Percentiles rank a stretch among this genome's conserved stretches.
Conservation (phyloP, 2,797 vertebrate species). For the Allenopithecus nigroviridis region DNA sequence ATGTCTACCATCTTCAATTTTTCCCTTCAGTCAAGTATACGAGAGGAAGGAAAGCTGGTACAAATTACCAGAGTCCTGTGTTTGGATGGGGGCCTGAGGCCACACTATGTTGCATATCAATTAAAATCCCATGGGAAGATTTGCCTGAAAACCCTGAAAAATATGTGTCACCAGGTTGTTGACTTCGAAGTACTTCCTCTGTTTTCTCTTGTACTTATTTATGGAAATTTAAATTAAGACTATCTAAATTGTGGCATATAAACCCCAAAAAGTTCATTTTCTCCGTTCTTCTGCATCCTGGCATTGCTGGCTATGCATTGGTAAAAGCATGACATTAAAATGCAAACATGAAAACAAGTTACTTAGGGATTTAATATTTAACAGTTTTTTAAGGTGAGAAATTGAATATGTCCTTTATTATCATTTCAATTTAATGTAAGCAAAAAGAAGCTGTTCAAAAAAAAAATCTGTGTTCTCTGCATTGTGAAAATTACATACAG, state of each 20-base stretch:
- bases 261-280: slow-evolving; percentile 17
- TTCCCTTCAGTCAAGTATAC: background rate
- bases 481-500: background rate
- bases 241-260: background rate
- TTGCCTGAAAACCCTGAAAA: background rate
- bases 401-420: background rate
- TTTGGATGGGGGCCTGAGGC: background rate
- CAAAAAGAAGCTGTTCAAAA: background rate
- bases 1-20: background rate
- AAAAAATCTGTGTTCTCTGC: background rate
- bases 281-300: background rate
- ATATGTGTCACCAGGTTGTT: background rate
- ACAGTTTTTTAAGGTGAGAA: background rate
- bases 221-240: slow-evolving; percentile 15
- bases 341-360: background rate
- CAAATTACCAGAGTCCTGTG: background rate
- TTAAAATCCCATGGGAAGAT: background rate
- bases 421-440: background rate
- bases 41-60: background rate
- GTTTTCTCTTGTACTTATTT: slow-evolving; percentile 36
- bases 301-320: background rate
- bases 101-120: background rate
- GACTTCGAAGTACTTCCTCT: background rate
- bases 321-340: slow-evolving; percentile 1
- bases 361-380: background rate